These are phyloP conservation scores for Phymatocera aterrima DNA, from an alignment of 2,888 invertebrate species.

Conservation along the genomic window DNA sequence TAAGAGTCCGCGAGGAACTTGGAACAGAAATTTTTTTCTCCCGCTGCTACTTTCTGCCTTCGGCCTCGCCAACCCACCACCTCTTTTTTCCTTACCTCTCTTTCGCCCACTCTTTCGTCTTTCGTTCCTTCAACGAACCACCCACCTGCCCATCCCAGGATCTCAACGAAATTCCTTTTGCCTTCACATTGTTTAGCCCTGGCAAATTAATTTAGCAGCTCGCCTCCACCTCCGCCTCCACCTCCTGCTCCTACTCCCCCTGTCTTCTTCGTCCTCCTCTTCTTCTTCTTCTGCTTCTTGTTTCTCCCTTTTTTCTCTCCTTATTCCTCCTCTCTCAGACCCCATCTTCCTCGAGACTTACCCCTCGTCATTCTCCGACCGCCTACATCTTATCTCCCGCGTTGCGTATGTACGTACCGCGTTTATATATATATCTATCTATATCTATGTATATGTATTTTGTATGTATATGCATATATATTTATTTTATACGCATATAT, in stretches of 20 bases:
- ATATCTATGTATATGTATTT: not conserved
- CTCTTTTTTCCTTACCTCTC: not conserved
- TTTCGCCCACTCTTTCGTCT: not conserved
- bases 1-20: constrained; percentile 30
- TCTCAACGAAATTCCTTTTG: constrained; percentile 38
- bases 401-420: constrained; percentile 4
- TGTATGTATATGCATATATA: not conserved
- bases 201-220: constrained; percentile 76
- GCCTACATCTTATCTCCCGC: constrained; percentile 52
- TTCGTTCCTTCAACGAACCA: not conserved
- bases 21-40: constrained; percentile 36
- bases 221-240: constrained; percentile 45
- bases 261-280: constrained; percentile 36
- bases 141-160: constrained; percentile 18
- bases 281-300: constrained; percentile 42
- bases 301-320: constrained; percentile 37
- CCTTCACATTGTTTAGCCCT: constrained; percentile 75
- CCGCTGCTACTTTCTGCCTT: constrained; percentile 38
- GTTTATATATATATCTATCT: not conserved
- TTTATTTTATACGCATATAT: not conserved
- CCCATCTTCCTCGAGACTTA: constrained; percentile 43
- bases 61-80: constrained; percentile 1
- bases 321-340: constrained; percentile 25
- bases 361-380: constrained; percentile 51
- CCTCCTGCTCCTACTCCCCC: not conserved